These are phyloP conservation scores for Riptortus pedestris DNA, from an alignment of 1,140 invertebrate genomes.

Conservation along the genomic window DNA sequence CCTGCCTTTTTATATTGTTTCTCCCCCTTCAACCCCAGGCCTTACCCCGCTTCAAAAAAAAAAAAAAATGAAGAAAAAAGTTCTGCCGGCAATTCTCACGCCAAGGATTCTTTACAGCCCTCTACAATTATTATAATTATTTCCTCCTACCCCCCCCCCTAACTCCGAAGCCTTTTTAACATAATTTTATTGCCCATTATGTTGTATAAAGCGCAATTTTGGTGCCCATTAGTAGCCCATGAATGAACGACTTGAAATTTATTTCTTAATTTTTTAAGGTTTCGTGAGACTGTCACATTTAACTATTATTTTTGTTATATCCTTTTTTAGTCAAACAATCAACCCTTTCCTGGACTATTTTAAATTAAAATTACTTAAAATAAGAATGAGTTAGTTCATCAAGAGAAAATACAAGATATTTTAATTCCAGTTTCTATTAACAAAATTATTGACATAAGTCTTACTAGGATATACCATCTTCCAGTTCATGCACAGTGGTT, in stretches of 20 bases:
- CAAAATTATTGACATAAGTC: too few relatives aligned
- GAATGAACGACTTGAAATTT: neutral
- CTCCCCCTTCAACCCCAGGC: neutral
- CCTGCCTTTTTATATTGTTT: conserved; percentile 13
- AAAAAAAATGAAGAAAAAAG: neutral
- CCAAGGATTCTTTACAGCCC: conserved; percentile 15
- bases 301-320: too few relatives aligned
- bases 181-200: conserved; percentile 14
- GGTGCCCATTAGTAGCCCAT: neutral
- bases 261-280: conserved; percentile 3
- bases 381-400: too few relatives aligned
- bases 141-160: neutral
- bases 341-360: too few relatives aligned
- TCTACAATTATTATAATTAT: conserved; percentile 16
- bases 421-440: too few relatives aligned
- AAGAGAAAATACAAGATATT: too few relatives aligned
- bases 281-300: neutral
- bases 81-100: conserved; percentile 10
- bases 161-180: neutral
- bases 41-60: neutral
- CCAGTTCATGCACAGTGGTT: too few relatives aligned
- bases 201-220: neutral
- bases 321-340: too few relatives aligned
- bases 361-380: too few relatives aligned
- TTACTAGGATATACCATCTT: too few relatives aligned